Evolutionary conservation across 2,113 vertebrate genomes (phyloP).

Genomic region (Manacus vitellinus): DNA sequence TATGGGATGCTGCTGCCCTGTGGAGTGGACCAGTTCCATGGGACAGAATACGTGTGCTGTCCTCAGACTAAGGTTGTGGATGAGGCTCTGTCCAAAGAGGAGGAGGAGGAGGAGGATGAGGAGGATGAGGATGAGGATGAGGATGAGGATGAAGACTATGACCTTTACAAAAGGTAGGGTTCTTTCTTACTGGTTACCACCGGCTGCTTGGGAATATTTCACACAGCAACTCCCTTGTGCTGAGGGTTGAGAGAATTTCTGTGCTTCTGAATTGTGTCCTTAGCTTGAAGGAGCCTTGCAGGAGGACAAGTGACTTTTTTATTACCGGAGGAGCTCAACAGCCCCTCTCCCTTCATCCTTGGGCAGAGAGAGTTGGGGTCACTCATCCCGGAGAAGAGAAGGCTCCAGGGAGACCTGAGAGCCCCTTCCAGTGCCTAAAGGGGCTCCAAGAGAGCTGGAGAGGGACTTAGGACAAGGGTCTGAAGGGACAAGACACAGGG

Average conservation of each 20-base stretch:
- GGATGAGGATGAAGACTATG: conserved; percentile 77
- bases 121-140: conserved; percentile 82
- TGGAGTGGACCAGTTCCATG: conserved; percentile 89
- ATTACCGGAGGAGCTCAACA: background rate
- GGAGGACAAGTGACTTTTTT: background rate
- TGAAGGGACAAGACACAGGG: background rate
- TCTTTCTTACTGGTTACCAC: background rate
- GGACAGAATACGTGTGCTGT: conserved; percentile 95
- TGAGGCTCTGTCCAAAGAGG: conserved; percentile 78
- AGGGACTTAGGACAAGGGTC: background rate
- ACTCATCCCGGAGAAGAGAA: background rate
- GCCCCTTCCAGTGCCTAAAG: background rate
- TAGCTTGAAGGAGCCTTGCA: background rate
- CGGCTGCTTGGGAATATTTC: background rate
- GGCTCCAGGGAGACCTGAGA: background rate
- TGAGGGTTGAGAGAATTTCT: background rate
- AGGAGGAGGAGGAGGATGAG: conserved; percentile 82
- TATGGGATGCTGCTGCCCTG: conserved; percentile 96
- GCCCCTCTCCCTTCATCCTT: background rate
- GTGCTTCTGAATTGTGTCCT: background rate
- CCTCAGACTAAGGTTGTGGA: conserved; percentile 79
- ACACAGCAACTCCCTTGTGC: background rate
- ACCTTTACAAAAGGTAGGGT: conserved; percentile 77
- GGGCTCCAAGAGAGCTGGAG: background rate
- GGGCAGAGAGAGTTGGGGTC: background rate